Evolutionary conservation across 2,797 vertebrate species (phyloP).

Genomic region (Pelobates cultripes): DNA sequence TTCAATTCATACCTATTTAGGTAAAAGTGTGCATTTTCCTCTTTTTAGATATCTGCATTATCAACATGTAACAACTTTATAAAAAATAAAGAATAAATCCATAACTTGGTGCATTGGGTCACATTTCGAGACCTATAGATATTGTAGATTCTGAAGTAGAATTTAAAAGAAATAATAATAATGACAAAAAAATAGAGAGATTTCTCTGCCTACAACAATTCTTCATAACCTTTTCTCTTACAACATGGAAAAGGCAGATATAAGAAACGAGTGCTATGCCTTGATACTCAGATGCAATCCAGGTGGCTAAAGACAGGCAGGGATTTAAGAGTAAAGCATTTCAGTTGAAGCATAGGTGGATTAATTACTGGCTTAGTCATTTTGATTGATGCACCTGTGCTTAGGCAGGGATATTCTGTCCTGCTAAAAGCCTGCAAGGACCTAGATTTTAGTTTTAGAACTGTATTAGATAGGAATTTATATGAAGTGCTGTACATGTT

Average conservation of each 20-base stretch:
- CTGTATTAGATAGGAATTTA: neutral
- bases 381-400: constrained; percentile 7
- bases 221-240: neutral
- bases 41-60: no score
- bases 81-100: no score
- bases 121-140: no score
- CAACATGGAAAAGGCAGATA: neutral
- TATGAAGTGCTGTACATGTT: neutral
- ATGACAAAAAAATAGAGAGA: no score
- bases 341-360: neutral
- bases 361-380: constrained; percentile 5
- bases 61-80: no score
- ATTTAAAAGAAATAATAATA: no score
- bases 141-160: no score
- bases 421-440: neutral
- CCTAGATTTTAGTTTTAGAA: neutral
- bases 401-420: neutral
- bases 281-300: neutral
- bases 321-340: neutral
- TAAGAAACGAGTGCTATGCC: neutral
- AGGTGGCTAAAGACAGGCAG: neutral
- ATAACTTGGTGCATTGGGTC: no score
- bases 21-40: no score
- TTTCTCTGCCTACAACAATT: no score
- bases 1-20: no score